These are phyloP conservation scores for Eurytemora carolleeae DNA, from an alignment of 1,140 invertebrate genomes.

Conservation along the genomic window DNA sequence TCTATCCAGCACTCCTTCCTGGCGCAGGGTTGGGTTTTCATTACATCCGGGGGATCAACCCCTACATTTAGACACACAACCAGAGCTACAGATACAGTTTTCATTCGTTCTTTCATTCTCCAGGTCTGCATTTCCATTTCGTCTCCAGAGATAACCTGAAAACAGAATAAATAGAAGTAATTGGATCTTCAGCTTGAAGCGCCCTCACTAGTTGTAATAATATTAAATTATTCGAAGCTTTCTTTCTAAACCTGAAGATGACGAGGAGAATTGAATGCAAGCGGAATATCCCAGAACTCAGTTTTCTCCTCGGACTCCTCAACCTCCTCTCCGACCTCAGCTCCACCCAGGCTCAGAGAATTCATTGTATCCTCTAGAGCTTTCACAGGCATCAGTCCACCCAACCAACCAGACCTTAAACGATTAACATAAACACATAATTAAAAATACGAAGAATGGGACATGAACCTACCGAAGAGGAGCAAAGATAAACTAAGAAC, in stretches of 20 bases:
- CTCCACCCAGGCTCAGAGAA: background rate
- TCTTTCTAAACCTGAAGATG: background rate
- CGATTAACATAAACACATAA: too few relatives aligned
- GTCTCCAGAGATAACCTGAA: constrained; percentile 47
- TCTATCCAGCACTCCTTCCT: constrained; percentile 77
- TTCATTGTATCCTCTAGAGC: background rate
- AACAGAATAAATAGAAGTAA: too few relatives aligned
- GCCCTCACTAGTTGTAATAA: too few relatives aligned
- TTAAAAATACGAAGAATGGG: too few relatives aligned
- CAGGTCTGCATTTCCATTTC: constrained; percentile 53
- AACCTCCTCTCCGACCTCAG: background rate
- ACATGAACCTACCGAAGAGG: too few relatives aligned
- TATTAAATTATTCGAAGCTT: too few relatives aligned
- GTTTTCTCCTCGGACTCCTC: background rate
- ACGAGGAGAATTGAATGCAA: background rate
- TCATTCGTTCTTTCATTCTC: constrained; percentile 88
- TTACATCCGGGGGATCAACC: constrained; percentile 92
- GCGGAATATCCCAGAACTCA: background rate
- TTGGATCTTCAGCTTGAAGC: too few relatives aligned
- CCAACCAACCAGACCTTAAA: too few relatives aligned
- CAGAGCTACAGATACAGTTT: constrained; percentile 95
- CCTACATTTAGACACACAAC: constrained; percentile 96
- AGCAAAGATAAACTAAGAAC: too few relatives aligned
- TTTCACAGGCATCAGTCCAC: background rate
- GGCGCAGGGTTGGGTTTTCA: constrained; percentile 90